Conservation (phyloP, 2,797 vertebrate species). For the Alcedo quadribrachys region DNA sequence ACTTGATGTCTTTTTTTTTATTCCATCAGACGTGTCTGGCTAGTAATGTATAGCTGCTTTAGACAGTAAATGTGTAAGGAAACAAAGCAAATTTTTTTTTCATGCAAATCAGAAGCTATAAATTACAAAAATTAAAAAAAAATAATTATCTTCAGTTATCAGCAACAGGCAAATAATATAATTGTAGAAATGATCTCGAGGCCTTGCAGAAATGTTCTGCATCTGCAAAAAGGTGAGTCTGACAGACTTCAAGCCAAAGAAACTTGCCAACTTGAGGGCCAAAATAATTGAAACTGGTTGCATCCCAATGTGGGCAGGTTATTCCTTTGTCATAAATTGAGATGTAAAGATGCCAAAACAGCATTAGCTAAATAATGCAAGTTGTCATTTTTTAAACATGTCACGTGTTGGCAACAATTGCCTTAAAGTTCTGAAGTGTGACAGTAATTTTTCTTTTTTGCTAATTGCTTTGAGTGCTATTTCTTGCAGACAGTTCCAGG, state of each 20-base stretch:
- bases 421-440: background rate
- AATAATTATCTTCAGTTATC: background rate
- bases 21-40: background rate
- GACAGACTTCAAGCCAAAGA: background rate
- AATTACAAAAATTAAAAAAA: background rate
- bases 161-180: background rate
- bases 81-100: background rate
- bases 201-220: background rate
- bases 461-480: background rate
- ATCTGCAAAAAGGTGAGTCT: background rate
- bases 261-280: background rate
- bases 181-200: background rate
- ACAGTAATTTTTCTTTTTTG: background rate
- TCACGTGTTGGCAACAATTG: background rate
- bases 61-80: background rate
- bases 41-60: background rate
- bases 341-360: background rate
- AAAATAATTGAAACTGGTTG: background rate
- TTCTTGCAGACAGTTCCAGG: conserved; percentile 6
- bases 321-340: background rate
- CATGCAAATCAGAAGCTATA: background rate
- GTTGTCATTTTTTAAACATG: conserved; percentile 7
- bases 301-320: background rate
- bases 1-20: background rate
- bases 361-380: background rate